Evolutionary conservation across 2,113 vertebrate species (phyloP).

Genomic region (Entomyzon cyanotis): DNA sequence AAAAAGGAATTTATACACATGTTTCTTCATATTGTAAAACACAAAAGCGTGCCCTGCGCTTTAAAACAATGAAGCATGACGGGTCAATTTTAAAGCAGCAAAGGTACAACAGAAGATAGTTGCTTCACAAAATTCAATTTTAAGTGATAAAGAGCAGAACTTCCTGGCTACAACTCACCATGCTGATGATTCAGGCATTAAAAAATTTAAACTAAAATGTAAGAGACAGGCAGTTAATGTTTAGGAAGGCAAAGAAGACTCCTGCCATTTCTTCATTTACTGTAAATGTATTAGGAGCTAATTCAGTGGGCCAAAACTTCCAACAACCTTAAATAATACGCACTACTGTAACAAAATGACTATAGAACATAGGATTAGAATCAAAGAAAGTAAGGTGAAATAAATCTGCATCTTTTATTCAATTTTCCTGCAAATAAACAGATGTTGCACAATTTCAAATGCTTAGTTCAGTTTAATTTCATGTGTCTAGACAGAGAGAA

Average conservation of each 20-base stretch:
- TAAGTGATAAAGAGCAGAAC: background rate
- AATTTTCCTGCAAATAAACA: background rate
- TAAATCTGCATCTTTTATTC: background rate
- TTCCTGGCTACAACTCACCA: background rate
- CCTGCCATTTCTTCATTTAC: background rate
- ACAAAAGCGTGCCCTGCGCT: background rate
- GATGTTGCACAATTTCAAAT: background rate
- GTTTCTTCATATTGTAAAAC: background rate
- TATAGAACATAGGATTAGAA: background rate
- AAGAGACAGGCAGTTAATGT: background rate
- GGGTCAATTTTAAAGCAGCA: background rate
- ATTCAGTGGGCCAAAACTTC: background rate
- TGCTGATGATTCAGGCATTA: background rate
- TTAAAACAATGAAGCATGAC: background rate
- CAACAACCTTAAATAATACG: background rate
- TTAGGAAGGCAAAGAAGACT: background rate
- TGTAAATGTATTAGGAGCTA: background rate
- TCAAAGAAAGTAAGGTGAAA: background rate
- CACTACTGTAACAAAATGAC: background rate
- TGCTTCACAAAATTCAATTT: background rate
- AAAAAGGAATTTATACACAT: background rate
- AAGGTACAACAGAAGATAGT: background rate
- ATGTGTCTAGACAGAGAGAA: background rate
- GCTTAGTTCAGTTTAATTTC: background rate
- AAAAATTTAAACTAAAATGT: background rate